Base-by-base conservation (phyloP, 35 echinoderm and acorn worm genomes). In the Antedon bifida region DNA sequence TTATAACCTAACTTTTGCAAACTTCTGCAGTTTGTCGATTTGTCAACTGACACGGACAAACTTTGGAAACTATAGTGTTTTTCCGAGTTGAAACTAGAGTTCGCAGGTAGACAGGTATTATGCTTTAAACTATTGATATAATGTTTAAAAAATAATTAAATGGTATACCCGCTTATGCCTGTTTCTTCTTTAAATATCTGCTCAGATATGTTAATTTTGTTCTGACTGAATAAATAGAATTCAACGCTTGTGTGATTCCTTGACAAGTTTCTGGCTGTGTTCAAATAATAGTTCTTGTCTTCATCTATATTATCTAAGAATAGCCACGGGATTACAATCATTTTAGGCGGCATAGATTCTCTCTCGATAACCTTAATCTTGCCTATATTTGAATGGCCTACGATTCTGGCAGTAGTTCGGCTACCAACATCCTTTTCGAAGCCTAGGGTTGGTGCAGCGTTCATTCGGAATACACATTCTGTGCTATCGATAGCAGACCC, bases 381-480 rank as follows among this genome's bases (percentile, higher is more conserved):
- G 23, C 84, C 77, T 1, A 89, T 39, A 30, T 79, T 84, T 19
- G 84, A 51, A 36, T 84, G 81, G 36, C 81, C 81, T 34, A 89
- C 39, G 33, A 89, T 78, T 73, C 87, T 74, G 35, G 82, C 51
- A 5, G 87, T 89, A 14, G 87, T 89, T 12, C 82, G 73, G 0
- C 31, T 84, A 34, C 87, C 87, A 32, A 89, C 87, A 42, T 89
- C 87, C 19, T 36, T 33, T 35, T 89, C 82, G 33, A 79, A 89
- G 9, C 87, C 87, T 23, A 38, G 30, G 21, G 84, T 82, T 5
- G 81, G 87, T 0, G 87, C 87, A 34, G 74, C 76, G 36, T 89
- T 89, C 87, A 89, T 89, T 29, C 87, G 34, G 14, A 84, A 74
- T 11, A 89, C 82, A 76, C 87, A 89, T n/a, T 74, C 36, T 83